phyloP scores from a whole-genome alignment of 2,888 invertebrate genomes.

The Selenia dentaria region DNA sequence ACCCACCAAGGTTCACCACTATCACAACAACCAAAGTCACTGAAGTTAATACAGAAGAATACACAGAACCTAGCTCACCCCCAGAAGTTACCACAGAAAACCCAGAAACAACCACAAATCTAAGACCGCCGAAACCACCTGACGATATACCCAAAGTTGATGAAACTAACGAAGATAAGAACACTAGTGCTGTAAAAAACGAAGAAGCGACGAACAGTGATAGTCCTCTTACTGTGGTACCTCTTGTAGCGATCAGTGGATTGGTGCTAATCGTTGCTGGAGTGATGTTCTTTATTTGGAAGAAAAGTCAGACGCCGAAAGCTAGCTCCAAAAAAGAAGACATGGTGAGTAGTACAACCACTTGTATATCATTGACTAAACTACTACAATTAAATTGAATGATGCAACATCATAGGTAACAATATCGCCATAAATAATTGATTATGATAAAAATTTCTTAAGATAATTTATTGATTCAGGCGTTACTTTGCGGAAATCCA shows the following conservation, averaged over 20 bases:
- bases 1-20: constrained; percentile 35
- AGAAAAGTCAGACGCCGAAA: constrained; percentile 87
- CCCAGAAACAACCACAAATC: constrained; percentile 58
- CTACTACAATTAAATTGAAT: too few relatives aligned
- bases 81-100: too few relatives aligned
- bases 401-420: too few relatives aligned
- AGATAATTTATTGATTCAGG: too few relatives aligned
- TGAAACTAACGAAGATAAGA: constrained; percentile 46
- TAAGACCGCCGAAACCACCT: constrained; percentile 52
- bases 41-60: constrained; percentile 48
- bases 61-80: constrained; percentile 68
- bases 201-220: constrained; percentile 74
- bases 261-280: constrained; percentile 88
- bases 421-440: too few relatives aligned
- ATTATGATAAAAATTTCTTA: too few relatives aligned
- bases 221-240: constrained; percentile 87
- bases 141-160: constrained; percentile 53
- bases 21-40: constrained; percentile 53
- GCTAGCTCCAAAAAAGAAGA: constrained; percentile 88
- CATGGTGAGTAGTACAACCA: constrained; percentile 88
- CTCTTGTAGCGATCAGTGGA: constrained; percentile 88
- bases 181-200: constrained; percentile 48
- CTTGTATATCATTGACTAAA: too few relatives aligned
- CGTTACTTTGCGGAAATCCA: too few relatives aligned
- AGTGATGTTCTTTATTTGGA: constrained; percentile 88